Evolutionary conservation across 2,797 vertebrate genomes (phyloP), one percentile per base, ranked within the genome.

Genomic region (Neosilurus hyrtlii): DNA sequence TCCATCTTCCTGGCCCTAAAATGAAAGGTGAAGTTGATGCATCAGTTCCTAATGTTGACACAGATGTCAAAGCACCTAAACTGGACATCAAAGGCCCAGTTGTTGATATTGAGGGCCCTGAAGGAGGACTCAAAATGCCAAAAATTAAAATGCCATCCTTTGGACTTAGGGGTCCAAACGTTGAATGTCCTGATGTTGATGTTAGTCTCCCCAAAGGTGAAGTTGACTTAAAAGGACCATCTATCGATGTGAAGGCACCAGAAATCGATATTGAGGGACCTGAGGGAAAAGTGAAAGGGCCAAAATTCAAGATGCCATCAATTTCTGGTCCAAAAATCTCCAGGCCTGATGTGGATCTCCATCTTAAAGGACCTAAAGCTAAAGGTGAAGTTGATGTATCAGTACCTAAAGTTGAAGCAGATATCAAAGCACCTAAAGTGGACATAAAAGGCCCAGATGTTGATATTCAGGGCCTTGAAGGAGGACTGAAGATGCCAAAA

Each of bases 391-490:
- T 82, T 51, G 73, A 83, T 77, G 54, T 20, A 2, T 67, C n/a
- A 24, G 22, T 83, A 1, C 73, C 82, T 1, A 63, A 88, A 54
- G 14, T 81, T 65, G 59, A 85, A 12, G 6, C 90, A 7, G 88
- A 88, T 1, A 52, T 87, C 16, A 83, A 87, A 37, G 79, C 73
- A 7, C 83, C 85, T 10, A 35, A 86, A 2, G 16, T 86, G 15
- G 51, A 82, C 20, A 59, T 86, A 2, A 73, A 81, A 62, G 35
- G 52, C 18, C 85, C 85, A 12, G 59, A 83, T 10, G 11, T 86
- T 68, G 78, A 83, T 24, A 65, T 83, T 52, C 65, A 81, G 3
- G 80, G 59, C 24, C 75, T 74, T 20, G 84, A 82, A 6, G 37
- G 37, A 43, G 37, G 37, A 3, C 6, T 43, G 2, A 43, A 43